Evolutionary conservation across 2,797 vertebrate species (phyloP), one percentile per base, ranked within the genome.

Genomic region (Peromyscus melanophrys): DNA sequence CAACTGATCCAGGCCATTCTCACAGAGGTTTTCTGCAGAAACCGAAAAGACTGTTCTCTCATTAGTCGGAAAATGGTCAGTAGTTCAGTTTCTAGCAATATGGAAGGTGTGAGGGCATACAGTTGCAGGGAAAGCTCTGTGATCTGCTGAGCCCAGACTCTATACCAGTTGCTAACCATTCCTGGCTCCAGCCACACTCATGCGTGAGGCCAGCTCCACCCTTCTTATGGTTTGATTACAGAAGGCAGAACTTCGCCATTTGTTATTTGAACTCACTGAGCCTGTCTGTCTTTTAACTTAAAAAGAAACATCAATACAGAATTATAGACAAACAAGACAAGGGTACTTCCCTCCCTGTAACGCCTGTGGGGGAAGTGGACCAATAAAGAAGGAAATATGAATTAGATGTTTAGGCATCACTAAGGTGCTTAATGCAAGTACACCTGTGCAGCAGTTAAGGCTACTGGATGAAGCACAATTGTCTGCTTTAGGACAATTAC

Each of bases 351-450:
- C 77, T 93, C 55, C 37, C 43, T 55, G 55, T 0, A n/a, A 71
- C 37, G 83, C n/a, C 59, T 57, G 27, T 76, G 43, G 83, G 43
- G 73, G 80, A 25, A 59, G 0, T 63, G 13, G 63, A 21, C 71
- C 52, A 87, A 49, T n/a, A 73, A 57, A 67, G 61, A 91, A 37
- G 55, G 88, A 90, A 93, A 67, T 34, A 49, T 13, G n/a, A 90
- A 34, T 76, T 46, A 59, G 81, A 63, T 2, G 29, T 25, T 31
- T 23, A 77, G 69, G n/a, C 59, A 46, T 23, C 49, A 27, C 1
- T 2, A 49, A 49, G 25, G 57, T 55, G 43, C 49, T 46, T 57
- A 59, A 37, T 84, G n/a, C 3, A 10, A 4, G 21, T 27, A 19
- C 4, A 69, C 43, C 27, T 84, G 65, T 19, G 43, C 34, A 55